phyloP scores from a whole-genome alignment of 2,113 vertebrate genomes.

The Turdus rufiventris region DNA sequence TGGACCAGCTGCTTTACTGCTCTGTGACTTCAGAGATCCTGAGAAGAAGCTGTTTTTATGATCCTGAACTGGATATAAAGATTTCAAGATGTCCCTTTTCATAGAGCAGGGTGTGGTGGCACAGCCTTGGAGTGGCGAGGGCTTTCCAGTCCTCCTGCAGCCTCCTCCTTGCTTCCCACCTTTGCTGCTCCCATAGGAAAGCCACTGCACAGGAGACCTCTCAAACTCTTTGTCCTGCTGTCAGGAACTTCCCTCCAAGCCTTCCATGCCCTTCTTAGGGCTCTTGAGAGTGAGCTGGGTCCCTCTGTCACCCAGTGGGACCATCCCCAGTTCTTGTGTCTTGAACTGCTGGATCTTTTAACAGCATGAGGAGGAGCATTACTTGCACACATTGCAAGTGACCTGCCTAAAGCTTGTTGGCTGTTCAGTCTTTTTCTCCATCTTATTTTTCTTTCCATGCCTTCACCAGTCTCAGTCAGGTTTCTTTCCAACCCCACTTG shows the following conservation, averaged over 20 bases:
- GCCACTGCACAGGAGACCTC: neutral
- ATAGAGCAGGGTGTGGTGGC: neutral
- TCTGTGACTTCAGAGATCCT: neutral
- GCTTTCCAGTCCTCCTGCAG: neutral
- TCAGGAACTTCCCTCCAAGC: neutral
- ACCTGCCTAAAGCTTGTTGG: neutral
- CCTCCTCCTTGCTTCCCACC: neutral
- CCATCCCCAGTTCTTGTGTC: neutral
- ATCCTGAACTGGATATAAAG: neutral
- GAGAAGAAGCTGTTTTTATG: neutral
- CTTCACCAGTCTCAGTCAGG: neutral
- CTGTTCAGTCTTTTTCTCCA: neutral
- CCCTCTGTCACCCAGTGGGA: neutral
- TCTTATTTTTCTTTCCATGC: neutral
- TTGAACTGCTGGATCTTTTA: neutral
- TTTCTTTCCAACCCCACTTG: neutral
- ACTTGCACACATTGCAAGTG: neutral
- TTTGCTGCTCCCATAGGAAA: neutral
- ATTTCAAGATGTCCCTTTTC: neutral
- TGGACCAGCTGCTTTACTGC: neutral
- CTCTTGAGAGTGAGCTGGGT: neutral
- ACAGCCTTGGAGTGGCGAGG: neutral
- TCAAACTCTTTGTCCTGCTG: neutral
- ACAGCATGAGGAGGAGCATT: neutral
- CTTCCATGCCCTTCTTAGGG: neutral